These are phyloP conservation scores for Lathronympha strigana DNA, from an alignment of 2,888 invertebrate genomes.

Conservation along the genomic window DNA sequence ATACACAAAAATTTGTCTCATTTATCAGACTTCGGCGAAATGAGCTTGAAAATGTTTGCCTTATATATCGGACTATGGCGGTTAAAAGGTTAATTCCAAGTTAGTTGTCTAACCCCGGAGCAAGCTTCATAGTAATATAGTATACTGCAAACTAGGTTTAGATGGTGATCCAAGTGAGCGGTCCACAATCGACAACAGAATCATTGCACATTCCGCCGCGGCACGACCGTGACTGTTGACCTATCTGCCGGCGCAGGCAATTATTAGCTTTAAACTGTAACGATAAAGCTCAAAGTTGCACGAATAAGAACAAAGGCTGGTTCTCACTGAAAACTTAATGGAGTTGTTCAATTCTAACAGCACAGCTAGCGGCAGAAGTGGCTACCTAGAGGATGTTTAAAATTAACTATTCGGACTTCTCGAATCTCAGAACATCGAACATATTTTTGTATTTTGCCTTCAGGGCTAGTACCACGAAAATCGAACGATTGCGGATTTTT, in stretches of 20 bases:
- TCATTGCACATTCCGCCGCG: conserved; percentile 25
- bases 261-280: not conserved
- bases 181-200: conserved; percentile 19
- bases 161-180: conserved; percentile 10
- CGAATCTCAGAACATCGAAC: no score
- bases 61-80: no score
- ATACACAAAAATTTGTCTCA: no score
- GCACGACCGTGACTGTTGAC: conserved; percentile 28
- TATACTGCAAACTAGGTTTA: not conserved
- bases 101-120: no score
- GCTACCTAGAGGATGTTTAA: not conserved
- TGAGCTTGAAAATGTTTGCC: no score
- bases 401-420: no score
- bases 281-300: conserved; percentile 6
- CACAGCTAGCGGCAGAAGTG: not conserved
- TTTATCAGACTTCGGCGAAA: no score
- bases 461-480: no score
- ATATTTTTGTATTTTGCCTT: no score
- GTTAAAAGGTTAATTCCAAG: no score
- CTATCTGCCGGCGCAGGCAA: conserved; percentile 3
- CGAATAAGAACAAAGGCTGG: not conserved
- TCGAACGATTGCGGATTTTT: no score
- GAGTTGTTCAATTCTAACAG: not conserved
- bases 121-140: not conserved
- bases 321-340: conserved; percentile 10